phyloP scores from a whole-genome alignment of 2,888 invertebrate species.

The Acleris laterana region DNA sequence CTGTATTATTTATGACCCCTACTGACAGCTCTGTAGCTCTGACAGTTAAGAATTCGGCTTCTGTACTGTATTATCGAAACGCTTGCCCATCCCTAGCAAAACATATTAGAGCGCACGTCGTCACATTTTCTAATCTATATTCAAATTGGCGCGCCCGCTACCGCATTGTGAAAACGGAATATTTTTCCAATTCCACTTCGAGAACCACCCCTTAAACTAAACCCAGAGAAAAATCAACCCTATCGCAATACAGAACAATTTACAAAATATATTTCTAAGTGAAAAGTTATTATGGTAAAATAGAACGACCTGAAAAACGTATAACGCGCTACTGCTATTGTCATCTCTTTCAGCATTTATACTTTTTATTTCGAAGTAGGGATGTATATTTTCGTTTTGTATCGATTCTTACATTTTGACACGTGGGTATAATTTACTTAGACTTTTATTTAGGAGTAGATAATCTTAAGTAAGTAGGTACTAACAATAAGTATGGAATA shows the following conservation, averaged over 20 bases:
- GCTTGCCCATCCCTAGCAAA: constrained; percentile 43
- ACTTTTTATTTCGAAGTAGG: constrained; percentile 46
- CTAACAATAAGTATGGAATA: no score
- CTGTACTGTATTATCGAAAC: background rate
- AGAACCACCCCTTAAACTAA: constrained; percentile 59
- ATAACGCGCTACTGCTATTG: constrained; percentile 53
- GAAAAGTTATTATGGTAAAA: constrained; percentile 42
- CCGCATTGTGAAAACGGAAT: constrained; percentile 77
- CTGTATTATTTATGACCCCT: no score
- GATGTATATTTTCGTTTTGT: constrained; percentile 25
- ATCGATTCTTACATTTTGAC: constrained; percentile 10
- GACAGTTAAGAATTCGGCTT: no score
- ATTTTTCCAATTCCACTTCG: constrained; percentile 81
- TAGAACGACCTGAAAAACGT: constrained; percentile 56
- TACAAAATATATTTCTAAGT: constrained; percentile 5
- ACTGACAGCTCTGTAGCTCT: no score
- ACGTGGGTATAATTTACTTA: no score
- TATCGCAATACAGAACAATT: background rate
- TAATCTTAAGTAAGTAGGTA: no score
- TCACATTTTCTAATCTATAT: constrained; percentile 83
- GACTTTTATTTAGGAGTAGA: no score
- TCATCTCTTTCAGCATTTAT: constrained; percentile 57
- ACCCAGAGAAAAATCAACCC: constrained; percentile 43
- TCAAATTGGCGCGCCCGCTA: constrained; percentile 76
- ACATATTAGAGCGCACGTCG: constrained; percentile 77